These are phyloP conservation scores for Trigoniulus corallinus DNA, from an alignment of 1,140 invertebrate species.

Conservation along the genomic window DNA sequence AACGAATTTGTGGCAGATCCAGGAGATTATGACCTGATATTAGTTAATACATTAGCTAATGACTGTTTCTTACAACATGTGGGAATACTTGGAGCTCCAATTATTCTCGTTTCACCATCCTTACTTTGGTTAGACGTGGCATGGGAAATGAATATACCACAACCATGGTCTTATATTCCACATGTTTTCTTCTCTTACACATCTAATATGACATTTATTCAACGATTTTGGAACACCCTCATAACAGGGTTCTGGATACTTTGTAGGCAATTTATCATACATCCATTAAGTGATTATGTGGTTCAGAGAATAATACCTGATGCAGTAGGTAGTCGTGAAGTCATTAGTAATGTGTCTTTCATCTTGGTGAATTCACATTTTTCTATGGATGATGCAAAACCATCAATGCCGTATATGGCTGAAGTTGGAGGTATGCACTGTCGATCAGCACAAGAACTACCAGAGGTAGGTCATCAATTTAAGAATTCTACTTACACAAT, in stretches of 20 bases:
- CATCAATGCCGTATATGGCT: constrained; percentile 32
- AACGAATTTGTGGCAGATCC: neutral
- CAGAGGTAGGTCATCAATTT: too few species aligned
- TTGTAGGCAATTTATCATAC: too few species aligned
- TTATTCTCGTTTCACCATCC: neutral
- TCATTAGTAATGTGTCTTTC: constrained; percentile 36
- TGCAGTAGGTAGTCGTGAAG: constrained; percentile 15
- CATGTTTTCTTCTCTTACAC: neutral
- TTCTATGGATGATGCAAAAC: constrained; percentile 31
- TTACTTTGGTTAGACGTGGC: neutral
- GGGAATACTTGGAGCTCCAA: neutral
- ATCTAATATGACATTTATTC: neutral
- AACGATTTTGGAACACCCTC: too few species aligned
- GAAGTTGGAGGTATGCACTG: constrained; percentile 17
- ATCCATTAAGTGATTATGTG: neutral
- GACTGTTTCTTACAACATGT: neutral
- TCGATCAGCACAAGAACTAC: constrained; percentile 11
- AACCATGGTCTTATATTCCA: neutral
- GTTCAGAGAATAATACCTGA: constrained; percentile 3
- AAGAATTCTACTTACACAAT: too few species aligned
- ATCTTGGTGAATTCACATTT: constrained; percentile 39
- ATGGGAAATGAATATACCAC: neutral
- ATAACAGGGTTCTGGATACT: too few species aligned
- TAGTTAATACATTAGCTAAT: neutral
- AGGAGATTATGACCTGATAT: neutral